Percentiles rank a stretch among this genome's conserved stretches.
phyloP scores from a whole-genome alignment of 2,113 vertebrate species.

The Lates calcarifer region DNA sequence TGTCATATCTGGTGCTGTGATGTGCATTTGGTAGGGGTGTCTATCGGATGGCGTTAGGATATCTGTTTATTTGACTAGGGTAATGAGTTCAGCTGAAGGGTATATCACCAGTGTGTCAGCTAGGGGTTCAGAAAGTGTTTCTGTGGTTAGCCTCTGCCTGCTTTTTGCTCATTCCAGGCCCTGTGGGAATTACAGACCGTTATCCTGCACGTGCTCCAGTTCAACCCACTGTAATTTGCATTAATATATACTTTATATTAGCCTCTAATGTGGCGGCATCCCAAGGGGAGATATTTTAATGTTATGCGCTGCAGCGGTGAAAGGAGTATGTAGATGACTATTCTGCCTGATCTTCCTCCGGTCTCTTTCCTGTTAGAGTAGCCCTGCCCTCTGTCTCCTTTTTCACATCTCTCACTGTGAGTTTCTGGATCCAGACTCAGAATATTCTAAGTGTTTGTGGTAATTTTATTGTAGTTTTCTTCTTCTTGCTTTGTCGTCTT shows the following conservation, averaged over 20 bases:
- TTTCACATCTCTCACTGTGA: not conserved
- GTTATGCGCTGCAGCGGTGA: conserved; percentile 47
- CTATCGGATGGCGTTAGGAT: conserved; percentile 34
- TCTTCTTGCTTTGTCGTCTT: not conserved
- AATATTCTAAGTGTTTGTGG: conserved; percentile 17
- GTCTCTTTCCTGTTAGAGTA: not conserved
- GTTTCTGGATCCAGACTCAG: conserved; percentile 10
- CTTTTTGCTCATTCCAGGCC: conserved; percentile 37
- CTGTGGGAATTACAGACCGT: conserved; percentile 44
- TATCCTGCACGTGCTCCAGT: conserved; percentile 51
- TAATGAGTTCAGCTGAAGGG: conserved; percentile 67
- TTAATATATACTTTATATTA: conserved; percentile 73
- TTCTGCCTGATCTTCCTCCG: conserved; percentile 29
- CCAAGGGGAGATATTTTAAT: conserved; percentile 51
- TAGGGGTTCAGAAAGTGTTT: conserved; percentile 48
- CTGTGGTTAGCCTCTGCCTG: conserved; percentile 63
- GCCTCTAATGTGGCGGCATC: conserved; percentile 39
- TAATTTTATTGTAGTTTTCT: not conserved
- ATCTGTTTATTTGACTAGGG: conserved; percentile 51
- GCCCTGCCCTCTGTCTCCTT: conserved; percentile 27
- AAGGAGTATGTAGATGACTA: conserved; percentile 38
- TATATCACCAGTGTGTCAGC: conserved; percentile 26
- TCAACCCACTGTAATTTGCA: conserved; percentile 68
- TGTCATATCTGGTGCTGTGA: not conserved
- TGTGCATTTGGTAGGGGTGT: not conserved